A percentile compares a stretch with the other conserved stretches of the same genome.
Conservation (phyloP, 2,888 invertebrate genomes). For the Drosophila demipolita region DNA sequence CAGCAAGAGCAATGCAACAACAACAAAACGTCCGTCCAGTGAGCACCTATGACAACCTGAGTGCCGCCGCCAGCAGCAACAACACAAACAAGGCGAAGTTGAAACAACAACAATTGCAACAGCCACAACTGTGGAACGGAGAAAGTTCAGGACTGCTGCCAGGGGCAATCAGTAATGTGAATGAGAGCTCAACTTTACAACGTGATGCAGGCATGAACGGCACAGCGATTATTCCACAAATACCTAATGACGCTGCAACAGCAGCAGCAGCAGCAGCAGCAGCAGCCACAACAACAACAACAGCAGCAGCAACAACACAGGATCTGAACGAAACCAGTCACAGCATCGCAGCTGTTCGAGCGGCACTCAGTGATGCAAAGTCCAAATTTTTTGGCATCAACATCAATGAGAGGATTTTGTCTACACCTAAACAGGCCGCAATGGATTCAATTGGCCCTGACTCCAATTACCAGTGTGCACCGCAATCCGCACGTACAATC, state of each 20-base stretch:
- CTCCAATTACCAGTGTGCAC: constrained; percentile 82
- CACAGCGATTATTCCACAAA: constrained; percentile 4
- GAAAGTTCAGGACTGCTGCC: constrained; percentile 20
- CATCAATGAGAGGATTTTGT: constrained; percentile 53
- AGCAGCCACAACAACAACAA: constrained; percentile 31
- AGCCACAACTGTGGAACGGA: constrained; percentile 12
- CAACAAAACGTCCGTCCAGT: constrained; percentile 80
- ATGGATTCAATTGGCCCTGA: constrained; percentile 41
- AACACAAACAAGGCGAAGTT: constrained; percentile 63
- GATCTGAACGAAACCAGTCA: constrained; percentile 74
- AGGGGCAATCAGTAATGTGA: constrained; percentile 7
- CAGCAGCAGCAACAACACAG: constrained; percentile 27
- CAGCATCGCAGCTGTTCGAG: constrained; percentile 83
- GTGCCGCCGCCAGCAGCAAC: constrained; percentile 44
- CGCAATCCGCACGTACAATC: constrained; percentile 25
- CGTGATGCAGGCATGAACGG: constrained; percentile 9
- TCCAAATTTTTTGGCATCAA: constrained; percentile 84
- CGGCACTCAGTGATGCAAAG: constrained; percentile 84
- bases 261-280: constrained; percentile 42
- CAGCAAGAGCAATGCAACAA: constrained; percentile 61
- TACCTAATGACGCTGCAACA: background rate
- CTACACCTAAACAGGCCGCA: background rate
- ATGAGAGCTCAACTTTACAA: constrained; percentile 12
- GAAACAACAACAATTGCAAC: constrained; percentile 43
- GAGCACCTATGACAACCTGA: constrained; percentile 85